Evolutionary conservation across 2,113 vertebrate genomes (phyloP).

Genomic region (Phainopepla nitens): DNA sequence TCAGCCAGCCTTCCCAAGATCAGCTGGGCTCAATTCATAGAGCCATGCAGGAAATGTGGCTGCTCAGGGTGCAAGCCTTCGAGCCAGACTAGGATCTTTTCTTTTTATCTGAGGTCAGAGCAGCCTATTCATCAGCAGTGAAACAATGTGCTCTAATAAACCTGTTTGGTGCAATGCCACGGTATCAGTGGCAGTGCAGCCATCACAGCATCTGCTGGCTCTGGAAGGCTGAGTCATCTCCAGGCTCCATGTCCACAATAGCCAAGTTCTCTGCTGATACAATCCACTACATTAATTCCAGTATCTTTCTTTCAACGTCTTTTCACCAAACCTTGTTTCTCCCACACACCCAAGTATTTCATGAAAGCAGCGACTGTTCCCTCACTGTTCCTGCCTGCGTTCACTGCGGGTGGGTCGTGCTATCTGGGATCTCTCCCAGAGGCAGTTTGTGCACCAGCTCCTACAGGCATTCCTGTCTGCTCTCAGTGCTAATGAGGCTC

Average conservation of each 20-base stretch:
- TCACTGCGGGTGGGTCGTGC: background rate
- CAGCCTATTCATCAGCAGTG: background rate
- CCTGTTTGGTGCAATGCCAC: background rate
- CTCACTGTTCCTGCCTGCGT: background rate
- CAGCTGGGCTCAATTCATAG: background rate
- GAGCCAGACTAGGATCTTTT: background rate
- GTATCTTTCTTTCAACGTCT: background rate
- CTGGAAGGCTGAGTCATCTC: background rate
- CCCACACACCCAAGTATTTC: background rate
- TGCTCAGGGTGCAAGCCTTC: background rate
- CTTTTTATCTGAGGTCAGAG: background rate
- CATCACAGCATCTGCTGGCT: background rate
- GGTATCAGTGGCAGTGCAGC: background rate
- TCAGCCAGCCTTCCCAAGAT: background rate
- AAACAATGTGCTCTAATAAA: background rate
- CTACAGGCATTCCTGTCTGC: background rate
- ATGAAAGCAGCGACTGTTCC: conserved; percentile 22
- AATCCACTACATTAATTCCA: background rate
- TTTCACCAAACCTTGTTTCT: background rate
- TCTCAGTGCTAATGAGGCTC: background rate
- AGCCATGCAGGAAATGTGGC: background rate
- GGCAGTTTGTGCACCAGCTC: background rate
- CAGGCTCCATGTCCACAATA: background rate
- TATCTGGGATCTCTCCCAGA: background rate
- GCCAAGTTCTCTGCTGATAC: background rate